phyloP scores from a whole-genome alignment of 2,113 vertebrate genomes.

The Climacteris rufus region DNA sequence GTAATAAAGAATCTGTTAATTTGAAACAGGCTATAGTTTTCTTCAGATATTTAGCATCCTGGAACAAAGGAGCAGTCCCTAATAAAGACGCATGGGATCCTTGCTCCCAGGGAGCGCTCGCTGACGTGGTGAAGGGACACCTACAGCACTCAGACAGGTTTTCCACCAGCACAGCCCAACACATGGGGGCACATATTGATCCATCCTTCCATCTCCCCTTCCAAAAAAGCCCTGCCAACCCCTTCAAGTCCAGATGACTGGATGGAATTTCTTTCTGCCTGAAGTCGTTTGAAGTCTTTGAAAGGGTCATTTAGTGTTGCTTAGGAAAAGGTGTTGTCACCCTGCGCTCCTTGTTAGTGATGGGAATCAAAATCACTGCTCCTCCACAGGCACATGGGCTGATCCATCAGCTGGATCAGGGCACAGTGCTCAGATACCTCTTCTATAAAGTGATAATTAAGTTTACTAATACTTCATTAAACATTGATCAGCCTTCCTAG shows the following conservation, averaged over 20 bases:
- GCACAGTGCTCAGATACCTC: neutral
- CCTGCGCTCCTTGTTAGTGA: neutral
- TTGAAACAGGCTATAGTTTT: neutral
- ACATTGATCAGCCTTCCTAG: constrained; percentile 53
- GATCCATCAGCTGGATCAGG: neutral
- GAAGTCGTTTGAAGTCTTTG: neutral
- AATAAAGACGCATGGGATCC: neutral
- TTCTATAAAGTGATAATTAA: constrained; percentile 27
- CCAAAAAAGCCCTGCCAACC: neutral
- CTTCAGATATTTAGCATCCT: neutral
- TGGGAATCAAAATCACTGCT: neutral
- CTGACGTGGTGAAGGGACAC: neutral
- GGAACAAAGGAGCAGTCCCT: neutral
- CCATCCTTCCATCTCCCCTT: neutral
- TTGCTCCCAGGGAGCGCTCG: neutral
- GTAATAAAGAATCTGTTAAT: constrained; percentile 33
- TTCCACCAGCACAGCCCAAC: neutral
- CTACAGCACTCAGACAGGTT: neutral
- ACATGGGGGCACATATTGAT: neutral
- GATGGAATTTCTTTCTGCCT: neutral
- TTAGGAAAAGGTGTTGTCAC: neutral
- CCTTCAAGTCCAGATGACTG: neutral
- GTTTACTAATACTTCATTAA: constrained; percentile 59
- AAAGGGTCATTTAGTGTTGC: neutral
- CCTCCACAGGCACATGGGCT: neutral